Base-by-base conservation (phyloP, 2,888 invertebrate species). In the Hirtodrosophila cameraria region DNA sequence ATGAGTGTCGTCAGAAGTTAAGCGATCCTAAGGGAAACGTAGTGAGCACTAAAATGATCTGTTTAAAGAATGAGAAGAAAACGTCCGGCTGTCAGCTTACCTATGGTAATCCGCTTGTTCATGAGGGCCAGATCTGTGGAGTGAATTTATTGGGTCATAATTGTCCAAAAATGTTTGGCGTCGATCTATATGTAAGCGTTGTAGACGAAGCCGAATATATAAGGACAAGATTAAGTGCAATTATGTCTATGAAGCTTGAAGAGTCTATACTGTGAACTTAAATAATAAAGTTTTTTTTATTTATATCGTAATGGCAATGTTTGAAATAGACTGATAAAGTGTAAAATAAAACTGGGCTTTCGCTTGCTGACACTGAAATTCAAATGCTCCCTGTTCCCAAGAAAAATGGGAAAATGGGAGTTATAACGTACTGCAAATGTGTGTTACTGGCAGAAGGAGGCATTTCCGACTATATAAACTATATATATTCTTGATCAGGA, bases 81-180 rank as follows among this genome's bases (percentile, higher is more conserved):
- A 25, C 50, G 3, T 0, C 2, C 0, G 8, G 0, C 0, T 82
- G 82, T 9, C 49, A 59, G 25, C 8, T 12, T 0, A 52, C 45
- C 11, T 4, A 39, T 1, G 79, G 79, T 0, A 57, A 38, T 16
- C 79, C 82, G 0, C 53, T 78, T 0, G 20, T 82, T 4, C 12
- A 48, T n/a, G 7, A 62, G 0, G 52, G 41, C 2, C 8, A 13
- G 12, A 36, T 82, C 15, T 79, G 83, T 38, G 79, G 67, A 6
- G 18, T 79, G 4, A 82, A 79, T 27, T 1, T 79, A 1, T 2
- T 43, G 13, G 79, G 79, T 2, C 79, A 68, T 25, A 75, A 72
- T 30, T 79, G 79, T 15, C 63, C 72, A 0, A 1, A 3, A 0
- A 4, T 4, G 2, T 2, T 3, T 1, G 54, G 58, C 0, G 53